Base-by-base conservation (phyloP, 2,797 vertebrate genomes). In the Brotogeris chrysoptera region DNA sequence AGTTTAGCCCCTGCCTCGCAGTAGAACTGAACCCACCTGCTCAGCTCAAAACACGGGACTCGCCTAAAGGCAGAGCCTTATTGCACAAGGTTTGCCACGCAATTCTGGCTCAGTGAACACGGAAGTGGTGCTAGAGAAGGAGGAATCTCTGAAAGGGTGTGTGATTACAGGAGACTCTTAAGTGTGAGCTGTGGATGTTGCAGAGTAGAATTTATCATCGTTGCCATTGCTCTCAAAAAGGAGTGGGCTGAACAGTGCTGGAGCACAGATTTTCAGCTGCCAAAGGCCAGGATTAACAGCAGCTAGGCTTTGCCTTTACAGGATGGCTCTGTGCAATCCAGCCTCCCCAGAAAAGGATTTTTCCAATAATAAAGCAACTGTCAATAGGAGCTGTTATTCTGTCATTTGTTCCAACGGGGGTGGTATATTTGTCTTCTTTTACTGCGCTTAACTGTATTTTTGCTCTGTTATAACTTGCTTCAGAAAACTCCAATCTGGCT, bases 311-410 rank as follows among this genome's bases (percentile, higher is more conserved):
- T 88, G 80, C 30, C 55, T 84, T 36, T 82, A 41, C 69, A 64
- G 74, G 36, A 84, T 60, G 38, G 20, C 27, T 85, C 32, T 2
- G 2, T 73, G 63, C 60, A 82, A 73, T 61, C 39, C 80, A 77
- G 19, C 8, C 14, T 5, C 21, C 6, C 0, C 1, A 5, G 10
- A 50, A 74, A 66, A 66, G 8, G 39, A 84, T 70, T 93, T 88
- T 97, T 86, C 80, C 90, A 77, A 41, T 68, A 89, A 86, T 80
- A 85, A 94, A 92, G 18, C 50, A 64, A 43, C 66, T 73, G 55
- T 66, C 83, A 86, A 85, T 77, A 87, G 61, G 89, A 90, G 34
- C 52, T 0, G 0, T 63, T 82, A 34, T 85, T 88, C 60, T 66
- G 12, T 49, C 55, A 70, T 82, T 90, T 77, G 47, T 80, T 90